Evolutionary conservation across 1,140 invertebrate genomes (phyloP), one percentile per base, ranked within the genome.

Genomic region (Drosophila obscura): DNA sequence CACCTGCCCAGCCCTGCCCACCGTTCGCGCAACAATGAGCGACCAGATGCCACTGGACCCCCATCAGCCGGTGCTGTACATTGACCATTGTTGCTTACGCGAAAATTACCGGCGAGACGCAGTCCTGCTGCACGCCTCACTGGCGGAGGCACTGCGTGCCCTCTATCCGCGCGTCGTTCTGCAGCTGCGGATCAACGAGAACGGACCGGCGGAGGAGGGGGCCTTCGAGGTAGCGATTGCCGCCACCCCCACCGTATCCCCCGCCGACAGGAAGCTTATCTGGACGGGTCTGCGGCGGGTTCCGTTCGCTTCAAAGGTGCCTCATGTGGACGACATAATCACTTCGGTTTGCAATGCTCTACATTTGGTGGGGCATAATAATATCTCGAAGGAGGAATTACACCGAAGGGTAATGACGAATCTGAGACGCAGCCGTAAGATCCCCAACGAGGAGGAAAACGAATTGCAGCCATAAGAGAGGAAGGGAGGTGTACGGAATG

Each of bases 211-310:
- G 4, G 61, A 73, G 6, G n/a, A 55, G 0, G 88, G 83, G 50
- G 39, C 89, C 45, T 91, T 91, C 24, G 89, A 91, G 69, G 68
- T 91, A 5, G 15, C 60, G 8, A 61, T 91, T 5, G 55, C 77
- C 0, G 2, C n/a, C 0, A 49, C 5, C 0, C 88, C 83, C 41
- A 79, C 78, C 6, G 35, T 51, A 0, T 39, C 74, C 8, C 0
- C 31, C 0, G 8, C 7, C 1, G n/a, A 50, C 1, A 74, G 89
- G 0, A 57, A 67, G 4, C 8, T 61, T 6, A 48, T 91, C 0
- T 91, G 89, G 89, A 85, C 89, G 11, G 89, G 89, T 1, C 24
- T 91, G 4, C 26, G 44, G 11, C 65, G 83, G 4, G 80, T 84
- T 26, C 88, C 88, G 4, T 43, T 67, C 6, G 46, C 83, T 4